phyloP scores from a whole-genome alignment of 2,888 invertebrate genomes.

The Odontocerum albicorne region DNA sequence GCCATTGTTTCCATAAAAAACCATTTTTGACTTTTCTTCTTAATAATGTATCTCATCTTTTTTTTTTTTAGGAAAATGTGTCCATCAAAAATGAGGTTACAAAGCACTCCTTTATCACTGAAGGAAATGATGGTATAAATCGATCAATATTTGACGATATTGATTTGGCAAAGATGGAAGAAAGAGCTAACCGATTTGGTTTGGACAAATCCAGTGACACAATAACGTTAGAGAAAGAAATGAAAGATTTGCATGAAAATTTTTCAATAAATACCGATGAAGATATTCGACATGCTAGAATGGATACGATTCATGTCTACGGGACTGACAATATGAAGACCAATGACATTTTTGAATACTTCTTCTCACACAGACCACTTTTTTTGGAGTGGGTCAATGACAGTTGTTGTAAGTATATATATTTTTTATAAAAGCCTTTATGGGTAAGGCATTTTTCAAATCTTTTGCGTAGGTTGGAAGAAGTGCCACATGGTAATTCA shows the following conservation, averaged over 20 bases:
- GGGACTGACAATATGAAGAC: constrained; percentile 77
- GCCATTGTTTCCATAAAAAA: no score
- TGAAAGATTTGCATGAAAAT: constrained; percentile 52
- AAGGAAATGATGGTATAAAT: constrained; percentile 17
- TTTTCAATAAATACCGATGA: constrained; percentile 58
- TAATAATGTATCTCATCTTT: no score
- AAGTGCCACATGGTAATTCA: no score
- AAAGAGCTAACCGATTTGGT: constrained; percentile 25
- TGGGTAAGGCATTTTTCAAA: no score
- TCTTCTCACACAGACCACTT: constrained; percentile 74
- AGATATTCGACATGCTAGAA: constrained; percentile 58
- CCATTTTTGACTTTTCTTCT: no score
- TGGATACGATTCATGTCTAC: constrained; percentile 74
- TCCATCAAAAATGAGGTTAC: background rate
- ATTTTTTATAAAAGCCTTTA: no score
- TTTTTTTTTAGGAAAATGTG: constrained; percentile 10
- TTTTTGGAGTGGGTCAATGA: constrained; percentile 83
- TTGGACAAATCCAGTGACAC: constrained; percentile 17
- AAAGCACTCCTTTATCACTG: constrained; percentile 11
- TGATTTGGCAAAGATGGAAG: constrained; percentile 25
- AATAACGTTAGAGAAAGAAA: constrained; percentile 44
- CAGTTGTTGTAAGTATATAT: constrained; percentile 67
- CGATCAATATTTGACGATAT: constrained; percentile 26
- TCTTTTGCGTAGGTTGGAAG: no score
- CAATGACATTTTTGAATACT: constrained; percentile 77